Base-by-base conservation (phyloP, 2,888 invertebrate species). In the Nebria brevicollis region DNA sequence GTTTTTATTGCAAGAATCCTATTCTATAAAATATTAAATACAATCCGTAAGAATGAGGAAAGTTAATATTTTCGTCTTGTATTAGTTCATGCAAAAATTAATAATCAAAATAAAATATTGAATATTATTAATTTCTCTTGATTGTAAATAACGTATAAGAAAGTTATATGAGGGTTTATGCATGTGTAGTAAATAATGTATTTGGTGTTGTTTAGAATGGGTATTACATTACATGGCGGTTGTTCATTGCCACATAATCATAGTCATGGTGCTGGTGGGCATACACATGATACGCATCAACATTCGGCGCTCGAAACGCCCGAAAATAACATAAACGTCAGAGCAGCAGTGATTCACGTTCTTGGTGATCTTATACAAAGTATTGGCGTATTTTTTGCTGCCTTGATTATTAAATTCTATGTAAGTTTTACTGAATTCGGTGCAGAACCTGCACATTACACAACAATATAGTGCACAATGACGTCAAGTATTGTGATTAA, bases 311-410 rank as follows among this genome's bases (percentile, higher is more conserved):
- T 68, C 73, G 34, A 73, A 20, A 66, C 77, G 8, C 34, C 70
- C 42, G 83, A 86, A 42, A 88, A 89, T 83, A 95, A 95, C 86
- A 93, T 95, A 83, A 95, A 96, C 87, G 92, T 97, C 0, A 92
- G 96, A 66, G 97, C 97, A 0, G 97, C 97, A 0, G 92, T 96
- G 83, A 95, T 97, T 83, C 97, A 97, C 89, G 96, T 97, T 34
- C 90, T 97, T 77, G 97, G 97, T 0, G 97, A 97, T 88, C 92
- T 97, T 68, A 92, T 97, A 82, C 97, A 97, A 88, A 97, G 96
- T 89, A 91, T 96, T 78, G 97, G 97, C 0, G 97, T 97, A 20
- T 91, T 97, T 79, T 89, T 96, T 11, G 96, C 97, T 0, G 95
- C 97, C 0, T 89, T 96, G 54, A 91, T 97, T 85, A 96, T 97